Conservation (phyloP, 2,888 invertebrate species). For the Yponomeuta cagnagella region DNA sequence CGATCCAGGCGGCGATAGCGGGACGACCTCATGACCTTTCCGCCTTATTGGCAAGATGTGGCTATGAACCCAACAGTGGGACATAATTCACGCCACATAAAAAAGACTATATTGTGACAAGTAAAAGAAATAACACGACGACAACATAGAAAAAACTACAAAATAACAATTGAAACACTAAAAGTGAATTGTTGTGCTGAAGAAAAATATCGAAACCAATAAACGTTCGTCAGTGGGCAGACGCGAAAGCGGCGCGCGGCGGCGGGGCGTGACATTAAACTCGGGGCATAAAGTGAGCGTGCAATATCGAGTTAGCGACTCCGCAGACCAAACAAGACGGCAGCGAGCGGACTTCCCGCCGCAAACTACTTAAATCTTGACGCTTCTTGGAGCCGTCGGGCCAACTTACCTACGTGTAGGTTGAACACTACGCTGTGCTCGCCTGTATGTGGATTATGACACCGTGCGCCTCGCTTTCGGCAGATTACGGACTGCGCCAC, state of each 20-base stretch:
- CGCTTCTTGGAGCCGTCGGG: constrained; percentile 34
- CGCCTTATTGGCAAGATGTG: too few species aligned
- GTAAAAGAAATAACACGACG: background rate
- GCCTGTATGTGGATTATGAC: constrained; percentile 18
- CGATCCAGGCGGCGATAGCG: too few species aligned
- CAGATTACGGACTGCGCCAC: constrained; percentile 15
- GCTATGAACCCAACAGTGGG: too few species aligned
- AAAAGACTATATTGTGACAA: too few species aligned
- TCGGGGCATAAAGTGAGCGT: constrained; percentile 64
- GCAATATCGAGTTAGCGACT: constrained; percentile 68
- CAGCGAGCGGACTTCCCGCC: constrained; percentile 44
- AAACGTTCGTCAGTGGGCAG: constrained; percentile 52
- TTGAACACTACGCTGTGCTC: background rate
- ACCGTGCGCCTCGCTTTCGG: constrained; percentile 13
- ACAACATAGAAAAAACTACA: constrained; percentile 11
- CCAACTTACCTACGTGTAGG: constrained; percentile 29
- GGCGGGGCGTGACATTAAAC: constrained; percentile 54
- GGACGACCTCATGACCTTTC: too few species aligned
- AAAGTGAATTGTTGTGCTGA: constrained; percentile 54
- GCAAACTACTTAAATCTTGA: constrained; percentile 71
- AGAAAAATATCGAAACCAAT: constrained; percentile 40
- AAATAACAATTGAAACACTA: constrained; percentile 29
- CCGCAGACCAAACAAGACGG: constrained; percentile 49
- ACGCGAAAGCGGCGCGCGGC: constrained; percentile 33
- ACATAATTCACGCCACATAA: too few species aligned